Evolutionary conservation across 2,797 vertebrate species (phyloP).

Genomic region (Enteromius unitaeniatus): DNA sequence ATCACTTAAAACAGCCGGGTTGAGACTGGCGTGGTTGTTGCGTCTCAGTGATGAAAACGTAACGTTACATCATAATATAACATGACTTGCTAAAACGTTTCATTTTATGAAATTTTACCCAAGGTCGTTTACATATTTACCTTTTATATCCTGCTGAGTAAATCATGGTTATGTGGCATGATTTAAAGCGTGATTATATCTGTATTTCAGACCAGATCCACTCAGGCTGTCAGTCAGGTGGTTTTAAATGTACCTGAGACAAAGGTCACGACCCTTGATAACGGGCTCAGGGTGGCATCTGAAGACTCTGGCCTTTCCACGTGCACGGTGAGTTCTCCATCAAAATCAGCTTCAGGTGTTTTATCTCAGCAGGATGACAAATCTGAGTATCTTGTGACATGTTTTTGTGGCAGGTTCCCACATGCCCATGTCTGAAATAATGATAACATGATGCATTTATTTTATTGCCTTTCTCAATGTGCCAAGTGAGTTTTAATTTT

Average conservation of each 20-base stretch:
- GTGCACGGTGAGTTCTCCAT: slow-evolving; percentile 84
- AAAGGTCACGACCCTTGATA: slow-evolving; percentile 87
- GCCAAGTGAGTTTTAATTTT: not conserved
- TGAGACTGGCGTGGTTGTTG: not conserved
- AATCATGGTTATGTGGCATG: not conserved
- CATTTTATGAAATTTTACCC: not conserved
- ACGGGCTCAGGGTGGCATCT: slow-evolving; percentile 93
- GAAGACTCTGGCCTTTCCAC: slow-evolving; percentile 94
- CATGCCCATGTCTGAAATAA: not conserved
- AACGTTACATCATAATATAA: too few species aligned
- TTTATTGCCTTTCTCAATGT: not conserved
- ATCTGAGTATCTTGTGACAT: not conserved
- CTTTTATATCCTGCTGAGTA: not conserved
- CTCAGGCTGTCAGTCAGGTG: slow-evolving; percentile 82
- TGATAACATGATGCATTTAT: not conserved
- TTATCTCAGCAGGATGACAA: not conserved
- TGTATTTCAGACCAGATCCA: slow-evolving; percentile 60
- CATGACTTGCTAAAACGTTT: not conserved
- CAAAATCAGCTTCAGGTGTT: not conserved
- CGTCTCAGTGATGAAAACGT: not conserved
- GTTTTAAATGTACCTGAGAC: slow-evolving; percentile 95
- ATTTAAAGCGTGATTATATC: slow-evolving; percentile 64
- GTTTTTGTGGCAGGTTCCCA: not conserved
- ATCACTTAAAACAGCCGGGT: not conserved
- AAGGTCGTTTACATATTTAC: not conserved